A percentile compares a stretch with the other conserved stretches of the same genome.
phyloP scores from a whole-genome alignment of 2,797 vertebrate genomes.

The Notoglanidium macrostoma region DNA sequence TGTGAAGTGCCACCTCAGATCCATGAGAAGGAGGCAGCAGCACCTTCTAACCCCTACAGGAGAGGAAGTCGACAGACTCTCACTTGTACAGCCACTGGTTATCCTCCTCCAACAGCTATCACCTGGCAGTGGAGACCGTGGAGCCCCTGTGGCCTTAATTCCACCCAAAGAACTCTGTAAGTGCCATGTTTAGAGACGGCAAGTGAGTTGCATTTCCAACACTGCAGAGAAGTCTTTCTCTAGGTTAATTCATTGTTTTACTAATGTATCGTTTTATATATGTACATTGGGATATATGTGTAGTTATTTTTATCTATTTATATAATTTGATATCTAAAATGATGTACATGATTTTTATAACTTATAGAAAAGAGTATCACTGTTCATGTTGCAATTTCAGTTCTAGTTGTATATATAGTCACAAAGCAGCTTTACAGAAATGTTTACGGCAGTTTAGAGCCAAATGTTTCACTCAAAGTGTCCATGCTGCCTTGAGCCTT shows the following conservation, averaged over 20 bases:
- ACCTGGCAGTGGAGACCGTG: slow-evolving; percentile 95
- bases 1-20: slow-evolving; percentile 88
- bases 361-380: background rate
- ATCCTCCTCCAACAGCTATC: slow-evolving; percentile 79
- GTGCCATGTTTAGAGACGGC: slow-evolving; percentile 49
- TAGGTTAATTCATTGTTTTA: background rate
- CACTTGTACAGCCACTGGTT: slow-evolving; percentile 89
- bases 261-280: background rate
- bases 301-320: background rate
- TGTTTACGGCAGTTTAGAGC: background rate
- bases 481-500: background rate
- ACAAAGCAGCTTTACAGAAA: background rate
- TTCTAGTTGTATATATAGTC: background rate
- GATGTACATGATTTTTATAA: background rate
- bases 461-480: background rate
- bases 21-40: slow-evolving; percentile 92
- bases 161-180: slow-evolving; percentile 81
- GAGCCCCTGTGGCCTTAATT: slow-evolving; percentile 89
- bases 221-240: background rate
- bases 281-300: background rate
- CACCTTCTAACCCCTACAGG: slow-evolving; percentile 86
- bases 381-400: too few relatives aligned
- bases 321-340: background rate
- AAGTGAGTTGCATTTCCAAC: background rate
- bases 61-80: slow-evolving; percentile 90